These are phyloP conservation scores for Hemitrygon akajei DNA, from an alignment of 2,797 vertebrate genomes.

Conservation along the genomic window DNA sequence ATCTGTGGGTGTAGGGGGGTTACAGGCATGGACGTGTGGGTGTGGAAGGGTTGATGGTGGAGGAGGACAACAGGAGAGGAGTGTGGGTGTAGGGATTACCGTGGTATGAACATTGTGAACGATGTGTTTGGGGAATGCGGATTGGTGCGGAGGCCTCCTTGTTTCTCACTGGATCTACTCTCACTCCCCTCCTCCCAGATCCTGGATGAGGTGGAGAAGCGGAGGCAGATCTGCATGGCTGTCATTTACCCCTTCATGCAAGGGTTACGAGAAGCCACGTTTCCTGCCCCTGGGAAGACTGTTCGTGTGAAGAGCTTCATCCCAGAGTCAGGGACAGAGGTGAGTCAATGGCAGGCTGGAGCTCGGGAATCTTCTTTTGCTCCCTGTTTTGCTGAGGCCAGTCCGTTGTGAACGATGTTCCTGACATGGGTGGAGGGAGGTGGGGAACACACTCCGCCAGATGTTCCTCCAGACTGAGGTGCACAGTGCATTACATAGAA, in stretches of 20 bases:
- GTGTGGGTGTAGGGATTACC: background rate
- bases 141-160: background rate
- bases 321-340: slow-evolving; percentile 86
- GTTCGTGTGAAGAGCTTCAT: slow-evolving; percentile 96
- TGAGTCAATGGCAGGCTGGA: slow-evolving; percentile 44
- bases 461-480: too few species aligned
- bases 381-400: too few species aligned
- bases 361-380: too few species aligned
- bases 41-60: too few species aligned
- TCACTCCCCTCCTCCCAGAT: slow-evolving; percentile 59
- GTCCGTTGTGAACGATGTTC: too few species aligned
- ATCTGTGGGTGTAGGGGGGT: background rate
- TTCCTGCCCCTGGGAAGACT: slow-evolving; percentile 83
- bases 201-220: slow-evolving; percentile 91
- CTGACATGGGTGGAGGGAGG: too few species aligned
- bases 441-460: too few species aligned
- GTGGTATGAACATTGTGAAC: background rate
- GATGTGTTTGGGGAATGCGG: background rate
- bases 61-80: background rate
- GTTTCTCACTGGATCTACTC: background rate
- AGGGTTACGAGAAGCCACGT: slow-evolving; percentile 78
- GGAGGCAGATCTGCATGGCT: slow-evolving; percentile 81
- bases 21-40: background rate
- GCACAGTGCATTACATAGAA: too few species aligned
- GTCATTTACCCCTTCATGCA: slow-evolving; percentile 98